Percentiles rank a stretch among this genome's conserved stretches.
Evolutionary conservation across 2,888 invertebrate genomes (phyloP).

Genomic region (Metellina segmentata): DNA sequence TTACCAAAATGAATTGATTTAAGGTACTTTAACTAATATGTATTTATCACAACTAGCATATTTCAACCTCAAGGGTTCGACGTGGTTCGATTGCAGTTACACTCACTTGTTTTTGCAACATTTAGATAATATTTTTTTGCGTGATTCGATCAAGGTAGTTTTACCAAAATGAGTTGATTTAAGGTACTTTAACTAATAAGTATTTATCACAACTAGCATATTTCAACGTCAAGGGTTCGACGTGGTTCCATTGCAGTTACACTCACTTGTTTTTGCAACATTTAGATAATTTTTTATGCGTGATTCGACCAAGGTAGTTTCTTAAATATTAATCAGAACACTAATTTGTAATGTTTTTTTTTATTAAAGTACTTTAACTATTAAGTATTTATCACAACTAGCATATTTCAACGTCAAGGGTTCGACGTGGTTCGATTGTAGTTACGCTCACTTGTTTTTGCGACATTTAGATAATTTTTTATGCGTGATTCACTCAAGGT

Average conservation of each 20-base stretch:
- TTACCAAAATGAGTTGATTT: slow-evolving; percentile 19
- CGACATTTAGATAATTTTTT: not conserved
- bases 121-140: not conserved
- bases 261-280: not conserved
- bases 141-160: not conserved
- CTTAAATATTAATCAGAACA: slow-evolving; percentile 35
- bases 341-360: slow-evolving; percentile 29
- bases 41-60: slow-evolving; percentile 29
- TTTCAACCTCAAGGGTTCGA: slow-evolving; percentile 33
- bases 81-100: not conserved
- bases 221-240: slow-evolving; percentile 32
- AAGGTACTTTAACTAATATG: slow-evolving; percentile 60
- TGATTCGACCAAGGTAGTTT: not conserved
- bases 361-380: slow-evolving; percentile 46
- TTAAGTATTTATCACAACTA: slow-evolving; percentile 46
- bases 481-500: not conserved
- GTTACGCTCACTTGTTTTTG: not conserved
- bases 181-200: slow-evolving; percentile 55
- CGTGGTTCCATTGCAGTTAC: too few species aligned
- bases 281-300: not conserved
- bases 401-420: slow-evolving; percentile 40
- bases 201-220: slow-evolving; percentile 33
- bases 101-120: not conserved
- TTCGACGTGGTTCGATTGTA: too few species aligned
- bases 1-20: too few species aligned